These are phyloP conservation scores for Oryzias melastigma DNA, from an alignment of 2,113 vertebrate genomes.

Conservation along the genomic window DNA sequence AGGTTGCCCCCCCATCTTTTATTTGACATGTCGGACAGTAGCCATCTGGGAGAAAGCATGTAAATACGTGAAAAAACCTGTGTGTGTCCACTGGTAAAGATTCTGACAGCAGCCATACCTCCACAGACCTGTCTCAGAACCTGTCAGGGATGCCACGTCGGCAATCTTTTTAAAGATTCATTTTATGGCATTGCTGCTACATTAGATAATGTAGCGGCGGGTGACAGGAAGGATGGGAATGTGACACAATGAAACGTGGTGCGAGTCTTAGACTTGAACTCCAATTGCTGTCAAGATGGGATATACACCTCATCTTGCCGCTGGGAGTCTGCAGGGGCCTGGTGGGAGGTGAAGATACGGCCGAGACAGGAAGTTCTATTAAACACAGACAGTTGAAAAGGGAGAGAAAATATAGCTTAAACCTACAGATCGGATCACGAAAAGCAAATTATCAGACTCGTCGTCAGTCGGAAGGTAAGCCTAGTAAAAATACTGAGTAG, in stretches of 20 bases:
- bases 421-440: background rate
- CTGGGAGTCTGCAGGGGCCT: conserved; percentile 28
- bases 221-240: conserved; percentile 48
- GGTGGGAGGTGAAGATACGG: conserved; percentile 30
- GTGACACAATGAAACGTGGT: conserved; percentile 54
- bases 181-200: conserved; percentile 58
- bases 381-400: conserved; percentile 19
- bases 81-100: conserved; percentile 24
- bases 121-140: conserved; percentile 51
- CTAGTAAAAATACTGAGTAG: background rate
- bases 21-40: conserved; percentile 53
- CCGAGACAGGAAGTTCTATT: conserved; percentile 33
- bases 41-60: conserved; percentile 28
- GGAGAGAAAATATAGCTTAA: background rate
- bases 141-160: conserved; percentile 60
- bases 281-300: conserved; percentile 55
- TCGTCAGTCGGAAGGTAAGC: background rate
- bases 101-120: conserved; percentile 53
- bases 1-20: conserved; percentile 51
- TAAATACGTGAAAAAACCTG: conserved; percentile 15
- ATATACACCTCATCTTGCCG: conserved; percentile 54
- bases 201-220: conserved; percentile 57
- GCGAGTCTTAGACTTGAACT: conserved; percentile 53
- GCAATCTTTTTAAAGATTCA: conserved; percentile 63
- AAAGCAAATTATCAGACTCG: background rate